A percentile compares a stretch with the other conserved stretches of the same genome.
phyloP scores from a whole-genome alignment of 1,140 invertebrate genomes.

The Heliconius hermathena region DNA sequence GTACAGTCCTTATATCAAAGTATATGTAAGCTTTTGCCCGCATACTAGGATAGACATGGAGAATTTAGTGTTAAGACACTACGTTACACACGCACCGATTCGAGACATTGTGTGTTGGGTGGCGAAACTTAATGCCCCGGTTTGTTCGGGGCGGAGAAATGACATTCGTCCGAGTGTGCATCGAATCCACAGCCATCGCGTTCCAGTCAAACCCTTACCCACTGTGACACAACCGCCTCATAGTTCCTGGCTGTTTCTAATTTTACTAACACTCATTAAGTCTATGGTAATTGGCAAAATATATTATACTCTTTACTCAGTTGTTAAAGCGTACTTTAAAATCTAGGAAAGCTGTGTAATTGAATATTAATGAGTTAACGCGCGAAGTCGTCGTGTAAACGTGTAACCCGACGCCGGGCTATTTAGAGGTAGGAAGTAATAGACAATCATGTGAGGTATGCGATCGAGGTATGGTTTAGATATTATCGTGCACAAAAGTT shows the following conservation, averaged over 20 bases:
- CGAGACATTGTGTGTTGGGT: too few relatives aligned
- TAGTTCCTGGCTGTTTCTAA: too few relatives aligned
- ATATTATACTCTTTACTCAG: background rate
- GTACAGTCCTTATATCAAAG: too few relatives aligned
- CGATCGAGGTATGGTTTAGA: constrained; percentile 23
- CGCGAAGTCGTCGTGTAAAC: constrained; percentile 18
- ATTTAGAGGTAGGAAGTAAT: constrained; percentile 24
- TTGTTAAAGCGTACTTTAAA: background rate
- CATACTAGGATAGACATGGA: background rate
- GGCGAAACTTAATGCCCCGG: too few relatives aligned
- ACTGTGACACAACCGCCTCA: too few relatives aligned
- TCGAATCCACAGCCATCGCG: too few relatives aligned
- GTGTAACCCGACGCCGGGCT: constrained; percentile 22
- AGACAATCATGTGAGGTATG: constrained; percentile 21
- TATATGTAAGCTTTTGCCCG: too few relatives aligned
- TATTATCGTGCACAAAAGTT: constrained; percentile 17
- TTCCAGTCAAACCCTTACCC: too few relatives aligned
- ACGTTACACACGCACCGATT: background rate
- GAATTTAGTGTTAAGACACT: background rate
- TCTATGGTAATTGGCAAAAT: background rate
- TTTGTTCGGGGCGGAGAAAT: too few relatives aligned
- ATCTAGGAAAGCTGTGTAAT: constrained; percentile 2
- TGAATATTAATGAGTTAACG: constrained; percentile 12
- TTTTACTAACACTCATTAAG: background rate
- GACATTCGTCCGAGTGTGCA: too few relatives aligned